Conservation (phyloP, 1,140 invertebrate species). For the Meloidogyne hapla region DNA sequence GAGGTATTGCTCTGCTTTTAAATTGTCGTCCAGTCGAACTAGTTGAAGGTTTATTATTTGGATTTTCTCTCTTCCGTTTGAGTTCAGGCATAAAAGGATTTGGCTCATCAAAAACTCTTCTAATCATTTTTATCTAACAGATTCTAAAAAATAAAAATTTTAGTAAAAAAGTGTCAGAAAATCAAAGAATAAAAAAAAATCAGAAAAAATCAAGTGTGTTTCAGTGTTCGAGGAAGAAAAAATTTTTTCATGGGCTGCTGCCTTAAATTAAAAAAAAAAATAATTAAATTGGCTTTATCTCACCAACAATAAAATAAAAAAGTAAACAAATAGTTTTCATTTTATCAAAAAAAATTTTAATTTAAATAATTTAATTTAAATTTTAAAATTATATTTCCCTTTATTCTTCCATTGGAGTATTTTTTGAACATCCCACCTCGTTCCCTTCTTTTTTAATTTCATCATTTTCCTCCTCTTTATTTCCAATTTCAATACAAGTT, state of each 20-base stretch:
- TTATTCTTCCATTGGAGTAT: slow-evolving; percentile 11
- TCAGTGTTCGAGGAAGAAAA: too few species aligned
- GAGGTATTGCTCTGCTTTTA: slow-evolving; percentile 21
- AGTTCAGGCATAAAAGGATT: slow-evolving; percentile 45
- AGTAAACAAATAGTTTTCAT: too few species aligned
- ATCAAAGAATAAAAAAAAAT: not conserved
- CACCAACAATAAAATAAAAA: too few species aligned
- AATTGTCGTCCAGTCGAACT: slow-evolving; percentile 2
- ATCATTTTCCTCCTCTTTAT: not conserved
- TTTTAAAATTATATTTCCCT: not conserved
- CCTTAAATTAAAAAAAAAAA: too few species aligned
- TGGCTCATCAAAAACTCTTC: slow-evolving; percentile 42
- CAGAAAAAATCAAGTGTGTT: not conserved
- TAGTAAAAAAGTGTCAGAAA: too few species aligned
- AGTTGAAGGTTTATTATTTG: slow-evolving; percentile 12
- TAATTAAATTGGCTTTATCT: too few species aligned
- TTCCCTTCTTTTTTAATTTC: not conserved
- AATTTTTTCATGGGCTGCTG: too few species aligned
- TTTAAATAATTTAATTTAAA: not conserved
- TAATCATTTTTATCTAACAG: slow-evolving; percentile 6
- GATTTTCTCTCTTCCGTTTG: slow-evolving; percentile 30
- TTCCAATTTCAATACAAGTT: too few species aligned
- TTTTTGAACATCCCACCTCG: not conserved
- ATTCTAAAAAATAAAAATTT: not conserved
- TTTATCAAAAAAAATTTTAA: not conserved